These are phyloP conservation scores for Temnothorax nylanderi DNA, from an alignment of 1,140 invertebrate genomes.

Conservation along the genomic window DNA sequence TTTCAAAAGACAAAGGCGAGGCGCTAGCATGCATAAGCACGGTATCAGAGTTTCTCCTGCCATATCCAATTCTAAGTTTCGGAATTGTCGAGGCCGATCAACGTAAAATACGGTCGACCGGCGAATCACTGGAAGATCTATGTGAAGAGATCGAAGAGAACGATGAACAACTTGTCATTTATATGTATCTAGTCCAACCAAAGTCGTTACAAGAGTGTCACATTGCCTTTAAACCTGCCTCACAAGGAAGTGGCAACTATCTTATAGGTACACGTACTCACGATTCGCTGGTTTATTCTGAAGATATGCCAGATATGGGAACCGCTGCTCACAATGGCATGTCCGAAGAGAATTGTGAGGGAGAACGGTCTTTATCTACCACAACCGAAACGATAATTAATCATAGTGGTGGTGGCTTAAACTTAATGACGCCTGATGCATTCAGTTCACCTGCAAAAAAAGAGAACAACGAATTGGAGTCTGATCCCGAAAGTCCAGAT, in stretches of 20 bases:
- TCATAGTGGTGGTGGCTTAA: slow-evolving; percentile 83
- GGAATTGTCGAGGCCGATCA: slow-evolving; percentile 92
- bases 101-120: slow-evolving; percentile 78
- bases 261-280: slow-evolving; percentile 78
- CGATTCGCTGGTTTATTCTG: slow-evolving; percentile 80
- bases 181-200: slow-evolving; percentile 94
- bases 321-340: slow-evolving; percentile 83
- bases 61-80: slow-evolving; percentile 94
- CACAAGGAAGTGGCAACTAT: slow-evolving; percentile 69
- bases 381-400: slow-evolving; percentile 77
- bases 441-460: slow-evolving; percentile 90
- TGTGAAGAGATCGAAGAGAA: slow-evolving; percentile 79
- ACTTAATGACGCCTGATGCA: slow-evolving; percentile 95
- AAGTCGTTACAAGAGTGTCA: slow-evolving; percentile 95
- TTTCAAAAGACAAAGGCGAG: slow-evolving; percentile 87
- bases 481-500: slow-evolving; percentile 79
- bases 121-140: slow-evolving; percentile 83
- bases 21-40: slow-evolving; percentile 87
- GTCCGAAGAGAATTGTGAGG: slow-evolving; percentile 84
- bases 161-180: slow-evolving; percentile 87
- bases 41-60: slow-evolving; percentile 93
- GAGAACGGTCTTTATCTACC: slow-evolving; percentile 81
- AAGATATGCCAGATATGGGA: slow-evolving; percentile 77
- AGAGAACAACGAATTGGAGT: slow-evolving; percentile 78
- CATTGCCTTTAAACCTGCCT: slow-evolving; percentile 90